Conservation (phyloP, 2,113 vertebrate species). For the Danio rerio region GRCz12tu NC_133187.1:35092501-35093000, state of each 20-base stretch:
- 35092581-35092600: constrained; percentile 55
- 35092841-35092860: constrained; percentile 60
- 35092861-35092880: constrained; percentile 52
- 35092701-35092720: constrained; percentile 65
- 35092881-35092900: constrained; percentile 38
- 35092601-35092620: constrained; percentile 65
- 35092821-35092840: constrained; percentile 66
- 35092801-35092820: constrained; percentile 67
- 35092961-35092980: background rate
- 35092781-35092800: constrained; percentile 68
- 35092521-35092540: constrained; percentile 42
- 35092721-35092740: constrained; percentile 58
- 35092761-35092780: constrained; percentile 64
- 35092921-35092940: background rate
- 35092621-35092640: constrained; percentile 56
- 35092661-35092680: constrained; percentile 62
- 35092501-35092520: background rate
- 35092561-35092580: constrained; percentile 52
- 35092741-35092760: constrained; percentile 65
- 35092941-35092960: constrained; percentile 16
- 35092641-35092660: constrained; percentile 52
- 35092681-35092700: constrained; percentile 66
- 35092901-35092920: constrained; percentile 23
- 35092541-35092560: constrained; percentile 56
- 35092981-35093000: background rate